phyloP scores from a whole-genome alignment of 2,113 vertebrate species.

The Mustela lutreola region DNA sequence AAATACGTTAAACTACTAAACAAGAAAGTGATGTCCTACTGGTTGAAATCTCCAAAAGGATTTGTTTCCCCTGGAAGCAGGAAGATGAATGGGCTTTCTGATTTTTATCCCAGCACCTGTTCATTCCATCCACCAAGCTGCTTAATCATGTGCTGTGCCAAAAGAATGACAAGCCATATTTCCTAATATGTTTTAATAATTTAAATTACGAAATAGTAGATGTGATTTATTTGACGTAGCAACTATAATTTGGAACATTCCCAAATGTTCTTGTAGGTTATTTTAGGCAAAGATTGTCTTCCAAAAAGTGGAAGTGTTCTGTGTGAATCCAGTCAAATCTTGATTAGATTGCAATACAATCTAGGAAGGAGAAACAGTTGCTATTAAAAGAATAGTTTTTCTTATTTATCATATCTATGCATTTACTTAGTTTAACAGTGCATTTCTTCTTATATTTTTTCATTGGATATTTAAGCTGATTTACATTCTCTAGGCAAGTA shows the following conservation, averaged over 20 bases:
- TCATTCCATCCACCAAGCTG: constrained; percentile 32
- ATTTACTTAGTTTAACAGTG: neutral
- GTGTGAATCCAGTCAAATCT: neutral
- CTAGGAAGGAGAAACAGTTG: neutral
- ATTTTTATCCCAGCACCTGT: constrained; percentile 78
- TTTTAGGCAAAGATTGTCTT: neutral
- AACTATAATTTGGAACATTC: constrained; percentile 47
- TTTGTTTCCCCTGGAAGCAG: constrained; percentile 68
- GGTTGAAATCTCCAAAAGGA: constrained; percentile 54
- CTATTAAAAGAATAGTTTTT: neutral
- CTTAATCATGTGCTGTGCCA: constrained; percentile 71
- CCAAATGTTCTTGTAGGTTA: neutral
- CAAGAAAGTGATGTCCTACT: constrained; percentile 46
- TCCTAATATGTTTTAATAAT: constrained; percentile 72
- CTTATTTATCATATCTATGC: neutral
- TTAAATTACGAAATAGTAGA: constrained; percentile 65
- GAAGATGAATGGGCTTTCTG: constrained; percentile 62
- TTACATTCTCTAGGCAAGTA: neutral
- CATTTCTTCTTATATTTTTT: neutral
- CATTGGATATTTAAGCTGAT: neutral
- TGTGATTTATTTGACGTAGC: constrained; percentile 71
- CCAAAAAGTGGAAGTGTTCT: neutral
- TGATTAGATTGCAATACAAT: neutral
- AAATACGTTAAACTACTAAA: neutral
- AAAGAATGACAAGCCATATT: constrained; percentile 62